Base-by-base conservation (phyloP, 2,888 invertebrate genomes). In the Chrysopilus asiliformis region DNA sequence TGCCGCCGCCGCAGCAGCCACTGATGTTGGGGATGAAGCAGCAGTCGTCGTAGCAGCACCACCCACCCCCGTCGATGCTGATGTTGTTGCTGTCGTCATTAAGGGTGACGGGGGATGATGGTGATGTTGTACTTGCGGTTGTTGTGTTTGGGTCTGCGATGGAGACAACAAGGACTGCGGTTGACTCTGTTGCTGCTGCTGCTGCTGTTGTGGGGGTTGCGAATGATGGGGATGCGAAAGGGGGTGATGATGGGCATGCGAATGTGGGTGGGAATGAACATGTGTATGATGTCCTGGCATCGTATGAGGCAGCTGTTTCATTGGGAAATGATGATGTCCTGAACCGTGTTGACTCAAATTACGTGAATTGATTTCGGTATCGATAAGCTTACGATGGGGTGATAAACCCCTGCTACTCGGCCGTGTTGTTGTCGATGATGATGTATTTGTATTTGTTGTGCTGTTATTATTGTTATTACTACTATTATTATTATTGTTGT, bases 341-440 rank as follows among this genome's bases (percentile, higher is more conserved):
- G 36, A 14, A 14, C 27, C 16, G 22, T 31, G 34, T 34, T 30
- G 34, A 22, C 7, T 43, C 43, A 7, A 47, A 49, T 27, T 47
- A 49, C 24, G 44, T 39, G 34, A 34, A 35, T 38, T 36, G 8
- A 36, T 38, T 30, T 44, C 41, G 5, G 55, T 38, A 31, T 59
- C 59, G 14, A 59, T 44, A 9, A 56, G 40, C 38, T 60, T 60
- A 14, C 56, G 44, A 25, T 46, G 46, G 35, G 43, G 32, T 24
- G 46, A 37, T n/a, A 53, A 49, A 4, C 50, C 49, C 13, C 49
- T 53, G 1, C 50, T 52, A 3, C 48, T 44, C 2, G 51, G 44
- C 3, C 43, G 35, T 34, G 22, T 44, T 30, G 26, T 42, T 16
- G 40, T 47, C 17, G 40, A 46, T 18, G 32, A 46, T 39, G 39